Base-by-base conservation (phyloP, 2,888 invertebrate genomes). In the Lasius platythorax region DNA sequence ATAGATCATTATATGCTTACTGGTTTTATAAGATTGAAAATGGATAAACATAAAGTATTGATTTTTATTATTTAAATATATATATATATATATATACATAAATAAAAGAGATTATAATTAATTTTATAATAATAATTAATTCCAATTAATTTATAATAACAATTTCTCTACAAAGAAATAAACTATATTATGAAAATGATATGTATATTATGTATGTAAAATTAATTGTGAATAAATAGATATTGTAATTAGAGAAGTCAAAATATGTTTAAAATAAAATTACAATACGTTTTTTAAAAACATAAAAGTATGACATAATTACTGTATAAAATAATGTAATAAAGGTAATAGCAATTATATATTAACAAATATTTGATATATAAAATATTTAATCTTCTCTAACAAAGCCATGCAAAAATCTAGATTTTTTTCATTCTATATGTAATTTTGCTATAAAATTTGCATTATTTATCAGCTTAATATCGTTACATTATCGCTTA, bases 401-500 rank as follows among this genome's bases (percentile, higher is more conserved):
- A 50, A 67, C 9, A 53, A 76, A 40, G 12, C 15, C 18, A 5
- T 23, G n/a, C 6, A 23, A 76, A 50, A 46, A 30, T 58, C 1
- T 9, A 43, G 15, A 53, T 67, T 53, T 76, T 76, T 53, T 8
- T 30, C 15, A 18, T 46, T 37, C 1, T 8, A 30, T 50, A 18
- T 15, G 37, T 70, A 23, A 68, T 43, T 70, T 11, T 0, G 9
- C 28, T 11, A 11, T 2, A 0, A 2, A 75, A 56, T 68, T 78
- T 43, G 0, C 2, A 53, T 46, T 43, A 30, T 58, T 72, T 72
- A 23, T 33, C 61, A 79, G 9, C n/a, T 40, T 37, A 79, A 46
- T 58, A 33, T 70, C 15, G 5, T 78, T 64, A 64, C 8, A 23
- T 50, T 9, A 30, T 43, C 12, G 30, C 5, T 85, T 58, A 86